Base-by-base conservation (phyloP, 2,888 invertebrate genomes). In the Pseudoips prasinana region DNA sequence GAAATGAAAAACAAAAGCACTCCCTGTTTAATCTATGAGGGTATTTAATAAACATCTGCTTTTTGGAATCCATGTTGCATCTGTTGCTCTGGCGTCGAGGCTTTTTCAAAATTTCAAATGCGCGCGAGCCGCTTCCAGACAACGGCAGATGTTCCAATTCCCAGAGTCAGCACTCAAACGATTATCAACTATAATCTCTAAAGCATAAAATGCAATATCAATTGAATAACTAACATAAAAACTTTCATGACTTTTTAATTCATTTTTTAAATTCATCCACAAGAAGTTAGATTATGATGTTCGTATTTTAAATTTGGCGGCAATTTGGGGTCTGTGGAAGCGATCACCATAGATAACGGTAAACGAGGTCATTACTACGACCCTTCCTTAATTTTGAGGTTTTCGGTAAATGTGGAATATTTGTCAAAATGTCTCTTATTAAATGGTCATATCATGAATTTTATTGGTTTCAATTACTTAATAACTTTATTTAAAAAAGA, bases 11-110 rank as follows among this genome's bases (percentile, higher is more conserved):
- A 82, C 77, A 82, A 81, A 76, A 71, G 73, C 68, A 71, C 76
- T 68, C 72, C 68, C 68, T 59, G 69, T 73, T 75, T 82, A 82
- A 84, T 82, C 84, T 83, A 85, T 83, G 77, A 75, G 82, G 79
- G 80, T 77, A 73, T 78, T 84, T 83, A 79, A 76, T 78, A 77
- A 84, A 83, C 88, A 88, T 80, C 86, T 88, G 88, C 86, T 79
- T 77, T 68, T 63, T 73, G 75, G 84, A 85, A 84, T 87, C 85
- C 84, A 81, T 80, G 84, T 80, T 81, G 81, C 88, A 88, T 88
- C 87, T 88, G 88, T 85, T 84, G 62, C 67, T 60, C 60, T 62
- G 68, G 69, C 65, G 67, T 66, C 64, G 69, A 64, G 65, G 72
- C 78, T 82, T 83, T 84, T 85, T 77, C 70, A 66, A 83, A 83